phyloP scores from a whole-genome alignment of 2,113 vertebrate genomes.

The Chunga burmeisteri region DNA sequence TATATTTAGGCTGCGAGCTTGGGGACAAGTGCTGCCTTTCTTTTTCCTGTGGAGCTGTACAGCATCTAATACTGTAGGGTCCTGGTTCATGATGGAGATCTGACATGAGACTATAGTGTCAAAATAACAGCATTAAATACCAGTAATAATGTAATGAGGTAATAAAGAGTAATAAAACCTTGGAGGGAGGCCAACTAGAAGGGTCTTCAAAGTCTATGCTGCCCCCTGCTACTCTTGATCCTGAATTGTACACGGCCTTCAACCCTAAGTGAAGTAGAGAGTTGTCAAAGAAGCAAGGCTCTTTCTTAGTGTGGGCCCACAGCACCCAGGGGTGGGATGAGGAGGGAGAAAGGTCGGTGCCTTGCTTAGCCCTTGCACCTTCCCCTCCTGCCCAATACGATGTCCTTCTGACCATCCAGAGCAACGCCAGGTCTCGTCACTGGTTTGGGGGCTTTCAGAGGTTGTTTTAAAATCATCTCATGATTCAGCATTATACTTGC shows the following conservation, averaged over 20 bases:
- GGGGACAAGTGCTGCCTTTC: background rate
- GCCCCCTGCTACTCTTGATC: background rate
- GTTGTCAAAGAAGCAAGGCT: background rate
- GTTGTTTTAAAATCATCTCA: background rate
- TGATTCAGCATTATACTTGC: background rate
- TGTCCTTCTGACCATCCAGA: background rate
- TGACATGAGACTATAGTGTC: background rate
- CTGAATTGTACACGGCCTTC: background rate
- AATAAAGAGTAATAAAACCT: conserved; percentile 9
- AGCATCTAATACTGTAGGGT: background rate
- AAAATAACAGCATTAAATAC: conserved; percentile 22
- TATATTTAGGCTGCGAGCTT: background rate
- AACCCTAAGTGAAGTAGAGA: background rate
- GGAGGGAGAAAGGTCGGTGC: background rate
- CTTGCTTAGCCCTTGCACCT: background rate
- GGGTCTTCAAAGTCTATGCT: background rate
- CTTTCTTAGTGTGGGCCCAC: background rate
- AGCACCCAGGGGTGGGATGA: background rate
- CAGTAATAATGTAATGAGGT: background rate
- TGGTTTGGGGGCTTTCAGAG: background rate
- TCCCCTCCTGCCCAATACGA: background rate
- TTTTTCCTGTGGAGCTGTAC: background rate
- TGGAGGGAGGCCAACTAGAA: background rate
- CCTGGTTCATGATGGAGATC: background rate
- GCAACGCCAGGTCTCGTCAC: background rate